Base-by-base conservation (phyloP, 1,140 invertebrate species). In the Goniozus legneri region DNA sequence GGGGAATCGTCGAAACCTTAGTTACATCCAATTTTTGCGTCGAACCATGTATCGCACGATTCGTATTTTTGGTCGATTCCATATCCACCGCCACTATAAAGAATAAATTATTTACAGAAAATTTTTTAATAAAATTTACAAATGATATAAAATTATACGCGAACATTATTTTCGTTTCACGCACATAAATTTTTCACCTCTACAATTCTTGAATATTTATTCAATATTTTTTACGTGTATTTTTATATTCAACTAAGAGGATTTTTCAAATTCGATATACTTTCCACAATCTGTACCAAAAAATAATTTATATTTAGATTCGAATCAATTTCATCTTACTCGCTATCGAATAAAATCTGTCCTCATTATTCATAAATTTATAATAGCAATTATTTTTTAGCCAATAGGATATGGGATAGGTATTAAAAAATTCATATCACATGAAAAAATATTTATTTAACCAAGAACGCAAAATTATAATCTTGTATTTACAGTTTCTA, bases 401-500 rank as follows among this genome's bases (percentile, higher is more conserved):
- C 10, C 4, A 54, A 42, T 3, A 22, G 60, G 52, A 59, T 50
- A 43, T 13, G 54, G 68, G 54, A 64, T 32, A 52, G 60, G 64
- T 64, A 64, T 63, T 56, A 68, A 71, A 70, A 66, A 69, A 73
- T 62, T 56, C 57, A 52, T 64, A 58, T 64, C 61, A 65, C 50
- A 37, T 62, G 52, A 47, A 58, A 54, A 60, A 65, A 52, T 52
- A 50, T 73, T 71, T 71, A 72, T 73, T 71, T 45, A 72, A 71
- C 53, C 64, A 52, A 66, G 72, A 71, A 57, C 62, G 69, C 60
- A 67, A 58, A 40, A 54, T 18, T 49, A 52, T 46, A 41, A 41
- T 50, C 34, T 39, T 54, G 32, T 57, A 58, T 65, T 53, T 67
- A 69, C 54, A 65, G 56, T 27, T 43, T 47, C 42, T 33, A 47